Evolutionary conservation across 2,113 vertebrate genomes (phyloP).

Genomic region (Cyphomyrus plagiostoma): DNA sequence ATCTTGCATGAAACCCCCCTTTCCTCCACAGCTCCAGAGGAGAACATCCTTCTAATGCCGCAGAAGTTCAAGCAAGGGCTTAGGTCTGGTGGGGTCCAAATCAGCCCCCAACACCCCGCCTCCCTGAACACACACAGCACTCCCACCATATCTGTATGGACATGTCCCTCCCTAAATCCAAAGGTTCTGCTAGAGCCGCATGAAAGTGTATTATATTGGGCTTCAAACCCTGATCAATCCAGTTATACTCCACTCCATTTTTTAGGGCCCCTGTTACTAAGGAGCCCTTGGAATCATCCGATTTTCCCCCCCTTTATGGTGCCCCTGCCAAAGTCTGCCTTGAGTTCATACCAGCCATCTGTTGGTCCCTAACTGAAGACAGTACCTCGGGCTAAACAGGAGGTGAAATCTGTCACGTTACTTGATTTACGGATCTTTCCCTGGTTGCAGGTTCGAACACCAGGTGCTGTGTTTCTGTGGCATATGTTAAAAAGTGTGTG

Average conservation of each 20-base stretch:
- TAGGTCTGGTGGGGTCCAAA: background rate
- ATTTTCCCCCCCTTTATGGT: background rate
- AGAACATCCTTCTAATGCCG: background rate
- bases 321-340: background rate
- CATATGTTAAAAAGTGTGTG: background rate
- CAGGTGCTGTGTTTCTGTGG: background rate
- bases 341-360: background rate
- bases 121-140: background rate
- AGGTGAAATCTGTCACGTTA: background rate
- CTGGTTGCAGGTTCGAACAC: background rate
- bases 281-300: background rate
- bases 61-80: background rate
- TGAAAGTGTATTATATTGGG: background rate
- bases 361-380: background rate
- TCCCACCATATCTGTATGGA: background rate
- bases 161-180: background rate
- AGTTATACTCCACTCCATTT: background rate
- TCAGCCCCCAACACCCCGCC: background rate
- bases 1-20: background rate
- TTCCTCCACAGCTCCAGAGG: background rate
- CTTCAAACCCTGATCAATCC: background rate
- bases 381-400: background rate
- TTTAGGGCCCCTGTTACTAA: background rate
- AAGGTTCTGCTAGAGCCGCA: background rate
- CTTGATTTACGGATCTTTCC: background rate